Evolutionary conservation across 2,113 vertebrate species (phyloP), one percentile per base, ranked within the genome.

Genomic region (Sitta europaea): DNA sequence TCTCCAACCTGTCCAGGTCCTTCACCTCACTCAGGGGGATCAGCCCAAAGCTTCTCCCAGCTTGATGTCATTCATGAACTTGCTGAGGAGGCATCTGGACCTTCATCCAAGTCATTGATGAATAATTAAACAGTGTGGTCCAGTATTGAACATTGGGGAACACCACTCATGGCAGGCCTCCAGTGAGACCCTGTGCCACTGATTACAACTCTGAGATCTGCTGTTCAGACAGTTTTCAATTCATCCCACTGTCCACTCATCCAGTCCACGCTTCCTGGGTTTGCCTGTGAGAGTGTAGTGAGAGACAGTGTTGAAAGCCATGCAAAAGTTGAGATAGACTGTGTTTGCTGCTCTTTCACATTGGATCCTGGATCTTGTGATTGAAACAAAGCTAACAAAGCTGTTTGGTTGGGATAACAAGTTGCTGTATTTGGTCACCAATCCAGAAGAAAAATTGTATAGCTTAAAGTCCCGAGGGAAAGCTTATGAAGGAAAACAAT

Each of bases 161-260:
- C 33, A 45, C 28, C 19, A 38, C 21, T 12, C 0, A 1, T 67
- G 43, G 7, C 21, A 58, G 31, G 36, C 9, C 61, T 86, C 14
- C 45, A 36, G 8, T 11, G 14, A 21, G 7, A 50, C 0, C 11
- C 11, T 0, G 0, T 42, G 31, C 6, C 43, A 27, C 13, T 31
- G 71, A 50, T n/a, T 50, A 29, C 11, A 22, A 6, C 45, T 75
- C 25, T 67, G 53, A 13, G 3, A 27, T 58, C 53, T 75, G 13
- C 53, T 75, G 11, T 43, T 75, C 14, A 35, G 31, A 20, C 25
- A 42, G 11, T 58, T 75, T 17, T 43, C 53, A 50, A 35, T 67
- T 42, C 13, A 42, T 35, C 36, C 17, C 31, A 9, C 17, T 57
- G 31, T 35, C 20, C 51, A 43, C 31, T 58, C 21, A 31, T 35